phyloP scores from a whole-genome alignment of 2,113 vertebrate species.

The Hippocampus comes region DNA sequence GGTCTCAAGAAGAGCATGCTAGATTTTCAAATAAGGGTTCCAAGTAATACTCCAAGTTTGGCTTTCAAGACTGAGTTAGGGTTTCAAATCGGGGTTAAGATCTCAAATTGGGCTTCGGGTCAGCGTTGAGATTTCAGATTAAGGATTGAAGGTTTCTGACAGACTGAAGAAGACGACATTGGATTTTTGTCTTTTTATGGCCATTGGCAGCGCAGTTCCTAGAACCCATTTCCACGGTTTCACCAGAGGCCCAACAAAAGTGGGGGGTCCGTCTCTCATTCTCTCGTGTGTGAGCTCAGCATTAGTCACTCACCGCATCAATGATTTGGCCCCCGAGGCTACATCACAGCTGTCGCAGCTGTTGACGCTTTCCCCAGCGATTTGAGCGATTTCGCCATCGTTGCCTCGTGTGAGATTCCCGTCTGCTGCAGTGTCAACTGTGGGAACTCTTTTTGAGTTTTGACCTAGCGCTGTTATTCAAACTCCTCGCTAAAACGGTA shows the following conservation, averaged over 20 bases:
- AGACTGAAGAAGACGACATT: neutral
- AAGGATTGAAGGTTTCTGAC: neutral
- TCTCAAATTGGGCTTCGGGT: no score
- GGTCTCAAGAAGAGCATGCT: no score
- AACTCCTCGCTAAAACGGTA: neutral
- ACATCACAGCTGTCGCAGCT: conserved; percentile 53
- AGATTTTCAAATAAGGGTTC: no score
- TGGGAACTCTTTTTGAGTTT: neutral
- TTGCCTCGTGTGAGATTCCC: neutral
- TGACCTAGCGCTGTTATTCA: neutral
- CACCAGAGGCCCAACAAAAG: neutral
- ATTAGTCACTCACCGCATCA: conserved; percentile 49
- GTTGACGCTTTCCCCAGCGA: conserved; percentile 33
- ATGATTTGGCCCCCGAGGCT: conserved; percentile 30
- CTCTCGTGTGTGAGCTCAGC: conserved; percentile 3
- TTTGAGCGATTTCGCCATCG: neutral
- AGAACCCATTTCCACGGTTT: neutral
- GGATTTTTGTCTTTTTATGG: neutral
- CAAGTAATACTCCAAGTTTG: no score
- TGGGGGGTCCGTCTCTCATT: neutral
- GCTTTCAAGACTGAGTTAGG: no score
- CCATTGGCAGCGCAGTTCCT: neutral
- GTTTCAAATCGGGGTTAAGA: no score
- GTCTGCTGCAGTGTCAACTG: neutral
- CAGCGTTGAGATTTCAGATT: neutral